These are phyloP conservation scores for Leucoma salicis DNA, from an alignment of 2,888 invertebrate genomes.

Conservation along the genomic window DNA sequence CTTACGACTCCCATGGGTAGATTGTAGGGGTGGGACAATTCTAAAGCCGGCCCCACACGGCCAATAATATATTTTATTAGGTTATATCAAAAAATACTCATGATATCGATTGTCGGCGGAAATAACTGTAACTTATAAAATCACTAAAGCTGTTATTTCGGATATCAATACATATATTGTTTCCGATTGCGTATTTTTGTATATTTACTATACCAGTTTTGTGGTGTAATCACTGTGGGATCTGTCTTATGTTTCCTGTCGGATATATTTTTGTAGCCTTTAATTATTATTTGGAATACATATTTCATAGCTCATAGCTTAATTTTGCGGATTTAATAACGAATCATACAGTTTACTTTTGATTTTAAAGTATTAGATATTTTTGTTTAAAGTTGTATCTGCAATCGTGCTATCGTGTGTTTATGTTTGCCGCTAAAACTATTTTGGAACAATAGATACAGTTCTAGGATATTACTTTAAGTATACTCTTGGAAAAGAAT, in stretches of 20 bases:
- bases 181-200: conserved; percentile 25
- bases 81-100: neutral
- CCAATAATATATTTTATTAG: neutral
- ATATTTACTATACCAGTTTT: conserved; percentile 17
- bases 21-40: no score
- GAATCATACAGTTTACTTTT: neutral
- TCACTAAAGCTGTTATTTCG: conserved; percentile 1
- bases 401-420: no score
- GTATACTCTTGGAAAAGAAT: no score
- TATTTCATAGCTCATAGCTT: neutral
- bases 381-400: no score
- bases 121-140: neutral
- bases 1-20: no score
- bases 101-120: neutral
- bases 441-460: no score
- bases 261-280: conserved; percentile 6
- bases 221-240: conserved; percentile 16
- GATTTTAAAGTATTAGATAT: no score
- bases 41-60: no score
- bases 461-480: no score
- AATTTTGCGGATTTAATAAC: neutral
- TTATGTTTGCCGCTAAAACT: no score
- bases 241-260: conserved; percentile 22
- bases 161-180: conserved; percentile 7
- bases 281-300: no score